Conservation (phyloP, 2,797 vertebrate genomes). For the Morus bassanus region DNA sequence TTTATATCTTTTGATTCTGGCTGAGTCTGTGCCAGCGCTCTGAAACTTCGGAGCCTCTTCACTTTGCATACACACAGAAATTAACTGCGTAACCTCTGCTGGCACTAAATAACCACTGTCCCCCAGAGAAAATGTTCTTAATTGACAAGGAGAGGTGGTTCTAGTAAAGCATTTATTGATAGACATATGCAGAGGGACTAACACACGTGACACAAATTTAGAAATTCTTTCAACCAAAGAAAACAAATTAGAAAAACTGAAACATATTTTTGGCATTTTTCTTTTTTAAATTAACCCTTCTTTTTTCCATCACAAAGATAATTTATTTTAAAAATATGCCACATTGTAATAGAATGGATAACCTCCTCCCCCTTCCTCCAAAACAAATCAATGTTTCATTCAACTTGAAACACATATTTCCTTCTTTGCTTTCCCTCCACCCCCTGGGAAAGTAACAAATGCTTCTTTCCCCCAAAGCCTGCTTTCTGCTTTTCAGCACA, state of each 20-base stretch:
- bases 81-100: background rate
- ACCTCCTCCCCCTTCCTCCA: background rate
- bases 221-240: background rate
- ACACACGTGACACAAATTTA: background rate
- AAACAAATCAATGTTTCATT: constrained; percentile 38
- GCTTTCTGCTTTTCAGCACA: constrained; percentile 1
- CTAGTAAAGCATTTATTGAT: background rate
- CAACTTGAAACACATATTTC: constrained; percentile 22
- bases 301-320: background rate
- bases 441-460: constrained; percentile 12
- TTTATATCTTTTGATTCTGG: background rate
- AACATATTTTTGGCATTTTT: background rate
- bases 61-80: background rate
- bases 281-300: background rate
- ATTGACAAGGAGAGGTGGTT: background rate
- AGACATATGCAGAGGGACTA: background rate
- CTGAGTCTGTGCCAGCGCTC: background rate
- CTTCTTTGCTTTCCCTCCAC: background rate
- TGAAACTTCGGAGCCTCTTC: background rate
- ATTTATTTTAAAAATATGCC: background rate
- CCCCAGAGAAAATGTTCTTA: background rate
- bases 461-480: background rate
- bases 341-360: background rate
- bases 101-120: background rate
- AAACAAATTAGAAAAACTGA: background rate